phyloP scores from a whole-genome alignment of 2,888 invertebrate species.

The Panorpa germanica region DNA sequence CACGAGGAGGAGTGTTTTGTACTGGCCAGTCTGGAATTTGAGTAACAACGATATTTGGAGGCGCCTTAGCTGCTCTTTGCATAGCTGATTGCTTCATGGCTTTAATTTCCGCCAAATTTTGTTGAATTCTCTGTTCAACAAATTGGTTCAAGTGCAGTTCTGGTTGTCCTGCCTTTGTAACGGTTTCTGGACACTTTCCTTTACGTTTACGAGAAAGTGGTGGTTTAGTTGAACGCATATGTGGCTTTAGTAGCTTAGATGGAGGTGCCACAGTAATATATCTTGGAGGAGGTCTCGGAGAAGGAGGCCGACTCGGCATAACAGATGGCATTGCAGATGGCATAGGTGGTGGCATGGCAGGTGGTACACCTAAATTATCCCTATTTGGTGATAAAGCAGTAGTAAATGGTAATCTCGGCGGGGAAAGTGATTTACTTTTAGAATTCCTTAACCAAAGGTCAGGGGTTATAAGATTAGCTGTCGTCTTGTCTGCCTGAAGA shows the following conservation, averaged over 20 bases:
- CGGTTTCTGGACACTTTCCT: constrained; percentile 23
- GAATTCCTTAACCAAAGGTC: constrained; percentile 81
- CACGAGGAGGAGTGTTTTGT: no score
- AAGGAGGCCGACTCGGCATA: constrained; percentile 15
- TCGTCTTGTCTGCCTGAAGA: no score
- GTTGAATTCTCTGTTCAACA: constrained; percentile 27
- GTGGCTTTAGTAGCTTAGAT: constrained; percentile 38
- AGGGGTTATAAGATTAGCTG: constrained; percentile 59
- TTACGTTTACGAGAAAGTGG: constrained; percentile 13
- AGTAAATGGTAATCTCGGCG: constrained; percentile 32
- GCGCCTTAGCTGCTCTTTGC: no score
- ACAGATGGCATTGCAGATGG: constrained; percentile 16
- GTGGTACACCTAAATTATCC: constrained; percentile 11
- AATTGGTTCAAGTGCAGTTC: constrained; percentile 25
- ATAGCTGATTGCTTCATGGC: no score
- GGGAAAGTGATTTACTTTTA: constrained; percentile 40
- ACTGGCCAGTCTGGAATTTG: no score
- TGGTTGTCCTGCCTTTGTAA: constrained; percentile 22
- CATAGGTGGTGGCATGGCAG: constrained; percentile 11
- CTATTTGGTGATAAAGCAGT: constrained; percentile 29
- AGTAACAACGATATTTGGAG: no score
- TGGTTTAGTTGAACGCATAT: constrained; percentile 9
- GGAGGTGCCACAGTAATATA: constrained; percentile 45
- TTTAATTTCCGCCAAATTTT: no score
- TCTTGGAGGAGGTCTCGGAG: constrained; percentile 30